Conservation (phyloP, 2,113 vertebrate species). For the Tetraodon nigroviridis region DNA sequence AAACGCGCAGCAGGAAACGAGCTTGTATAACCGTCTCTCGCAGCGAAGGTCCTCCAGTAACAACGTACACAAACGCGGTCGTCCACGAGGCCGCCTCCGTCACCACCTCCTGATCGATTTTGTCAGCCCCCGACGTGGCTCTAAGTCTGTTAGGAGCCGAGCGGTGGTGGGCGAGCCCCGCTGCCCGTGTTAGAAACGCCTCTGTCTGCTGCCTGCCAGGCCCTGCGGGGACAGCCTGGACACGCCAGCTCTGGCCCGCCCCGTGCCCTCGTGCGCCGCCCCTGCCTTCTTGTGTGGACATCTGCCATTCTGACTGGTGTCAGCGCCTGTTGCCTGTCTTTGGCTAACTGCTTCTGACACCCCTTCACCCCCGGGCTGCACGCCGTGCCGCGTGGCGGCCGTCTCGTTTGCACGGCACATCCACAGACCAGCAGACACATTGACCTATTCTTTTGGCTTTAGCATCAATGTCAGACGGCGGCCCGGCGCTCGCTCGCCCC, state of each 20-base stretch:
- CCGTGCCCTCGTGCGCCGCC: constrained; percentile 61
- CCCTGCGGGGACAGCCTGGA: constrained; percentile 55
- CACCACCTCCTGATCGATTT: background rate
- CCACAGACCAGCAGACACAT: constrained; percentile 70
- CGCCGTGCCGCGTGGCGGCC: constrained; percentile 48
- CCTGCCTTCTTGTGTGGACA: constrained; percentile 71
- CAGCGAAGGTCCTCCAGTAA: background rate
- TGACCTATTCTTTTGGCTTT: constrained; percentile 77
- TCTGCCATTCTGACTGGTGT: constrained; percentile 76
- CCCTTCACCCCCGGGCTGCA: constrained; percentile 43
- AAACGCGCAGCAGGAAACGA: too few relatives aligned
- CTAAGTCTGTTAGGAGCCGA: background rate
- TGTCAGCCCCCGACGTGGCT: background rate
- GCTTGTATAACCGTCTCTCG: too few relatives aligned
- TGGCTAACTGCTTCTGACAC: constrained; percentile 66
- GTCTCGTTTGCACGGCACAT: constrained; percentile 60
- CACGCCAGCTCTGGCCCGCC: constrained; percentile 43
- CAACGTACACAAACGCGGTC: background rate
- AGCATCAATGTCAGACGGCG: constrained; percentile 70
- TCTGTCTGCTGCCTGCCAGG: background rate
- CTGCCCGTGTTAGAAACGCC: background rate
- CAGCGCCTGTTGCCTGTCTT: constrained; percentile 54
- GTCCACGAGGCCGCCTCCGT: background rate
- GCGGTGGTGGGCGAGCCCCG: background rate
- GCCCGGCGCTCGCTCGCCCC: constrained; percentile 38